A percentile compares a stretch with the other conserved stretches of the same genome.
phyloP scores from a whole-genome alignment of 2,113 vertebrate species.

The Dolichallabes microphthalmus region DNA sequence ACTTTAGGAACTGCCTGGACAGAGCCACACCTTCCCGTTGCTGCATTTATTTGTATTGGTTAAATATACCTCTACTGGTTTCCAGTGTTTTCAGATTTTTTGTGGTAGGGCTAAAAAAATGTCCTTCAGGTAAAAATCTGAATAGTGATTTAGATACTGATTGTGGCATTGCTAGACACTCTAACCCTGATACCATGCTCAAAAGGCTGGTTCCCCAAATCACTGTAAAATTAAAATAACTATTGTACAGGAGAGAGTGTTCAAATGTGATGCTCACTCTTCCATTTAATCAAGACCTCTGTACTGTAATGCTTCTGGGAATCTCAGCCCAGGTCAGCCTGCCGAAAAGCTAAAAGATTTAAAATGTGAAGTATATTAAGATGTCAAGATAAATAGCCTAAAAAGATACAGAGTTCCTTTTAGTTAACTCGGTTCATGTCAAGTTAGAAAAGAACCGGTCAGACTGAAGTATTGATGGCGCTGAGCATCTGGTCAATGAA shows the following conservation, averaged over 20 bases:
- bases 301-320: background rate
- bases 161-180: background rate
- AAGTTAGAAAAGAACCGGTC: conserved; percentile 27
- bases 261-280: background rate
- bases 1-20: background rate
- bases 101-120: background rate
- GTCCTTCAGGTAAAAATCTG: background rate
- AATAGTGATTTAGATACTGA: background rate
- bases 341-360: conserved; percentile 51
- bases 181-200: background rate
- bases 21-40: background rate
- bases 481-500: conserved; percentile 40
- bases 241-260: background rate
- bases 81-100: background rate
- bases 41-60: background rate
- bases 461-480: conserved; percentile 14
- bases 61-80: background rate
- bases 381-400: conserved; percentile 42
- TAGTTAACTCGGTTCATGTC: conserved; percentile 6
- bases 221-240: background rate
- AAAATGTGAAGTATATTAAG: conserved; percentile 50
- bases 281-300: background rate
- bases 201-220: background rate
- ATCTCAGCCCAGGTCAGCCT: conserved; percentile 2
- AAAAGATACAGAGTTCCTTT: conserved; percentile 34